A percentile compares a stretch with the other conserved stretches of the same genome.
Conservation (phyloP, 2,888 invertebrate genomes). For the Idaea straminata region DNA sequence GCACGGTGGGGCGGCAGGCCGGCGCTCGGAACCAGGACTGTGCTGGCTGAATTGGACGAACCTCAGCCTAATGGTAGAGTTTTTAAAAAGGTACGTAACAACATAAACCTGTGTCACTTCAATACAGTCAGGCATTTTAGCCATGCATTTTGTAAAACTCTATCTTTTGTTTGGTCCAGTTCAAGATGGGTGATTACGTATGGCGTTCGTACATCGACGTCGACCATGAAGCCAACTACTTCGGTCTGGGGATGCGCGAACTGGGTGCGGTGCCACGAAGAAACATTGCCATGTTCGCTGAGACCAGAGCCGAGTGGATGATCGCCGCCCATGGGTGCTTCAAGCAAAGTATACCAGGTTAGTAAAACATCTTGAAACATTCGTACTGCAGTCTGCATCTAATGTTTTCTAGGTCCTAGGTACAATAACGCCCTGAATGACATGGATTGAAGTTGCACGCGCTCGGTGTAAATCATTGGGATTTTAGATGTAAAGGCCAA, state of each 20-base stretch:
- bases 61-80: constrained; percentile 95
- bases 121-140: not conserved
- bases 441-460: no score
- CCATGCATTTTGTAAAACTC: not conserved
- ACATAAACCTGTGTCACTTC: not conserved
- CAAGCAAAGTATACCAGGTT: constrained; percentile 93
- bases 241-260: constrained; percentile 92
- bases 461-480: no score
- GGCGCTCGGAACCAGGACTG: constrained; percentile 94
- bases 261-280: constrained; percentile 86
- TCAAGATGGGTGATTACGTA: constrained; percentile 94
- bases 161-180: constrained; percentile 69
- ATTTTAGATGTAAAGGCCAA: no score
- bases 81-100: constrained; percentile 90
- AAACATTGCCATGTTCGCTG: constrained; percentile 96
- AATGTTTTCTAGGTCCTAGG: no score
- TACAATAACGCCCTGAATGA: no score
- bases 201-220: constrained; percentile 93
- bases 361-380: constrained; percentile 15
- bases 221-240: constrained; percentile 85
- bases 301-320: constrained; percentile 99
- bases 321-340: constrained; percentile 97
- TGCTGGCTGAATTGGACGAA: constrained; percentile 96
- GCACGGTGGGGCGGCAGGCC: constrained; percentile 85
- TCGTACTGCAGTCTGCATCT: not conserved